phyloP scores from a whole-genome alignment of 2,797 vertebrate genomes.

The Lepilemur septentrionalis region DNA sequence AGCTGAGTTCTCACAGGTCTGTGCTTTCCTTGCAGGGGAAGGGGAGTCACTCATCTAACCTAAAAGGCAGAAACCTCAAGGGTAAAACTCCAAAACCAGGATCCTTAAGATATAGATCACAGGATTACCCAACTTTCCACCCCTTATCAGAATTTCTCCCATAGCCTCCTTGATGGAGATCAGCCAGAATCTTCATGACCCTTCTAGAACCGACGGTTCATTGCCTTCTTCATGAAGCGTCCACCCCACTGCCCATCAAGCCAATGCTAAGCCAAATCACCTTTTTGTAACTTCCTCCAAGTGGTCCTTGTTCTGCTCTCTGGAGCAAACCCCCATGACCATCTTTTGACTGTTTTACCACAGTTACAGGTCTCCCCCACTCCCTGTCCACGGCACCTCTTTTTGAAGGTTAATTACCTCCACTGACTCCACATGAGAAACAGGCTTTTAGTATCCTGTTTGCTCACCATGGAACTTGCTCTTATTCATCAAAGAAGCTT shows the following conservation, averaged over 20 bases:
- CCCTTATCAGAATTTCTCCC: neutral
- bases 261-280: neutral
- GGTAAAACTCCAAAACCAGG: constrained; percentile 10
- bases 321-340: neutral
- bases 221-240: neutral
- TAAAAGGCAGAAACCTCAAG: constrained; percentile 1
- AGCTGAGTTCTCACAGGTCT: neutral
- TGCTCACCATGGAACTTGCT: neutral
- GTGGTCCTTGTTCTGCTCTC: neutral
- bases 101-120: neutral
- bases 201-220: neutral
- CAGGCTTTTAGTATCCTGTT: neutral
- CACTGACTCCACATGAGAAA: neutral
- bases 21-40: neutral
- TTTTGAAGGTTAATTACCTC: neutral
- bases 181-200: neutral
- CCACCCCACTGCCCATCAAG: neutral
- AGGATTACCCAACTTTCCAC: neutral
- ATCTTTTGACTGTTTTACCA: neutral
- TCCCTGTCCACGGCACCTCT: neutral
- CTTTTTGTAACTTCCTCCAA: neutral
- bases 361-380: neutral
- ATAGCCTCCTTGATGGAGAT: neutral
- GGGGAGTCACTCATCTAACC: neutral
- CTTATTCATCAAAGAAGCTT: constrained; percentile 32